Evolutionary conservation across 2,888 invertebrate genomes (phyloP).

Genomic region (Tuberolachnus salignus): DNA sequence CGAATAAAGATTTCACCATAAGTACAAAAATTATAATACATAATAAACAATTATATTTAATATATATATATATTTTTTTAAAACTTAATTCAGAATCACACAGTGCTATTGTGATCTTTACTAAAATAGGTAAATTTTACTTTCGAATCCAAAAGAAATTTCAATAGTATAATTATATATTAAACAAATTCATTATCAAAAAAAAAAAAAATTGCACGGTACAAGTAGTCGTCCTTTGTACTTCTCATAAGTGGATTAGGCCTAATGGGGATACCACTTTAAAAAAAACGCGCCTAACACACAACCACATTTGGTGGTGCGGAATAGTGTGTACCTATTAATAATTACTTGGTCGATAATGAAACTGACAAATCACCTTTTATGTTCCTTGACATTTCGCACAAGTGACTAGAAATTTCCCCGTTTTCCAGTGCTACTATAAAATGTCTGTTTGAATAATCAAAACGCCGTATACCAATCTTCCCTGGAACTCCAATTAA

Average conservation of each 20-base stretch:
- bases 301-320: slow-evolving; percentile 49
- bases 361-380: neutral
- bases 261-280: slow-evolving; percentile 50
- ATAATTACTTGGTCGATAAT: neutral
- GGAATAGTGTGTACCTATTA: slow-evolving; percentile 42
- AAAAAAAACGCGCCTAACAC: slow-evolving; percentile 51
- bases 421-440: slow-evolving; percentile 31
- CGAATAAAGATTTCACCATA: neutral
- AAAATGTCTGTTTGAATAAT: slow-evolving; percentile 41
- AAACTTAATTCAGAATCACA: no score
- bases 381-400: neutral
- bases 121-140: neutral
- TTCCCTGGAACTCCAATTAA: slow-evolving; percentile 29
- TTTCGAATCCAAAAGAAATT: neutral
- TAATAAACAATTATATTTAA: neutral
- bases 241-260: slow-evolving; percentile 44
- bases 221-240: slow-evolving; percentile 41
- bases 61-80: slow-evolving; percentile 15
- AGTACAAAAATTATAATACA: slow-evolving; percentile 30
- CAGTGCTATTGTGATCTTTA: no score
- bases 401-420: neutral
- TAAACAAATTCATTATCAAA: slow-evolving; percentile 3
- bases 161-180: slow-evolving; percentile 7
- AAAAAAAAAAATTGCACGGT: slow-evolving; percentile 28
- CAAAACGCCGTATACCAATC: slow-evolving; percentile 35